A percentile compares a stretch with the other conserved stretches of the same genome.
phyloP scores from a whole-genome alignment of 2,888 invertebrate species.

The Ennomos quercinarius region DNA sequence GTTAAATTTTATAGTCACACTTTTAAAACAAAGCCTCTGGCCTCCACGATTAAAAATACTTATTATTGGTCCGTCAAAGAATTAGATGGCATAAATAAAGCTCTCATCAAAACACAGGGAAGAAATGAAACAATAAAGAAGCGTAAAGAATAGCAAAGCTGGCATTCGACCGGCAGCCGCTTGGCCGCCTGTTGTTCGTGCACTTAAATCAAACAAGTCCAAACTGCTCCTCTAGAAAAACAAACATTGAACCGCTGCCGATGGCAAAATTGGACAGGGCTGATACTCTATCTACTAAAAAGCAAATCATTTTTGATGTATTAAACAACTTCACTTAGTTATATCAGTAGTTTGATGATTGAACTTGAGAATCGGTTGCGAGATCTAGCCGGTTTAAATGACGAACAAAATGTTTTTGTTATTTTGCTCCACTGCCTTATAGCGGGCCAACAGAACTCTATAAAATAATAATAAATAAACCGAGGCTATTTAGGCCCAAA shows the following conservation, averaged over 20 bases:
- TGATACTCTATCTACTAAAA: slow-evolving; percentile 27
- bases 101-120: slow-evolving; percentile 33
- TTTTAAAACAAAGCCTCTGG: not conserved
- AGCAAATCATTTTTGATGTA: slow-evolving; percentile 18
- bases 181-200: slow-evolving; percentile 35
- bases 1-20: not conserved
- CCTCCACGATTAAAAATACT: too few species aligned
- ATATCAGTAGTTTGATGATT: too few species aligned
- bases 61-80: slow-evolving; percentile 3
- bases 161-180: slow-evolving; percentile 14
- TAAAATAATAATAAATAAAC: too few species aligned
- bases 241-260: slow-evolving; percentile 59
- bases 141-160: slow-evolving; percentile 24
- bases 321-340: too few species aligned
- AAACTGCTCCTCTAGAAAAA: slow-evolving; percentile 70
- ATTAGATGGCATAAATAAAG: slow-evolving; percentile 27
- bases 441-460: too few species aligned
- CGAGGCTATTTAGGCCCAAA: too few species aligned
- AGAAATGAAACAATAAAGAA: slow-evolving; percentile 26
- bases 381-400: too few species aligned
- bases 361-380: too few species aligned
- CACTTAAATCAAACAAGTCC: slow-evolving; percentile 70
- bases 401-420: too few species aligned
- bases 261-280: slow-evolving; percentile 45
- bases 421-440: too few species aligned